Conservation (phyloP, 2,888 invertebrate species). For the Microchrysa polita region DNA sequence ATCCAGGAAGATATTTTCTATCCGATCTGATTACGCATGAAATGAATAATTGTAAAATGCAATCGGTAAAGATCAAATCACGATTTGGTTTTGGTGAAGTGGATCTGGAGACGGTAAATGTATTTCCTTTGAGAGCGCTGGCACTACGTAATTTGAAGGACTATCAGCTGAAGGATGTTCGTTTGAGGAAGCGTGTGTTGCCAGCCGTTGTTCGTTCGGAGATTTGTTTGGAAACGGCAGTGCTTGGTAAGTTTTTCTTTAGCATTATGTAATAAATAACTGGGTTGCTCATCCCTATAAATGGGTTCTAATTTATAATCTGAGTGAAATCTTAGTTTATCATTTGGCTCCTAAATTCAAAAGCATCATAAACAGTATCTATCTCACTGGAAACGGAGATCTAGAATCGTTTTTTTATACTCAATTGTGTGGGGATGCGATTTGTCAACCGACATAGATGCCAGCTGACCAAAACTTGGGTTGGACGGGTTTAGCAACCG, state of each 20-base stretch:
- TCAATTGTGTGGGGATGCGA: too few species aligned
- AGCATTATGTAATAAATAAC: too few species aligned
- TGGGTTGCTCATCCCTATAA: too few species aligned
- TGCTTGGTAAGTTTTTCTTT: slow-evolving; percentile 55
- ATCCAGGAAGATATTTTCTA: slow-evolving; percentile 75
- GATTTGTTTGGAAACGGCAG: slow-evolving; percentile 57
- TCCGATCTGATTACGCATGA: slow-evolving; percentile 67
- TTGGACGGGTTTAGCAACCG: too few species aligned
- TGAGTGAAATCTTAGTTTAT: too few species aligned
- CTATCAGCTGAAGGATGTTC: slow-evolving; percentile 53
- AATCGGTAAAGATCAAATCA: slow-evolving; percentile 72
- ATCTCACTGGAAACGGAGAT: too few species aligned
- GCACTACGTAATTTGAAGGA: slow-evolving; percentile 49
- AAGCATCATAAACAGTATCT: too few species aligned
- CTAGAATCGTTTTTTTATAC: too few species aligned
- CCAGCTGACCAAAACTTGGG: too few species aligned
- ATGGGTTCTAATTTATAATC: too few species aligned
- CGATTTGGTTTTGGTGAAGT: slow-evolving; percentile 72
- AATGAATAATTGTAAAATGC: slow-evolving; percentile 61
- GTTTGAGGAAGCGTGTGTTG: slow-evolving; percentile 49
- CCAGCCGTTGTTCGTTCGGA: slow-evolving; percentile 59
- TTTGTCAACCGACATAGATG: too few species aligned
- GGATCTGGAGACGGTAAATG: slow-evolving; percentile 71
- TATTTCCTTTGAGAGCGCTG: slow-evolving; percentile 57
- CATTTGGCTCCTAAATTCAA: too few species aligned